Evolutionary conservation across 2,113 vertebrate species (phyloP).

Genomic region (Loxodonta africana): DNA sequence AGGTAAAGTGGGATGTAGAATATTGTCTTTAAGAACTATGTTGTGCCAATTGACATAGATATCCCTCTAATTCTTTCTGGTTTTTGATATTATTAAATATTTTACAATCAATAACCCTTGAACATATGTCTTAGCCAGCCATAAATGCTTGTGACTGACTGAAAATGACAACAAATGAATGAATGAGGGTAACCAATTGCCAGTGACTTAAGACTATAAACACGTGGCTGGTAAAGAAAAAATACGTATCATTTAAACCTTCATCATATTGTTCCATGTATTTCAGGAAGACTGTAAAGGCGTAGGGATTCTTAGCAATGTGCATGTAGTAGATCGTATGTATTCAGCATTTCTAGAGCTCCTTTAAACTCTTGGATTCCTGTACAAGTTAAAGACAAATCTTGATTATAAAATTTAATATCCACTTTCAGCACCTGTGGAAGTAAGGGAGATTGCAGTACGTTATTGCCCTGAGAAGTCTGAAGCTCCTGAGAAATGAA

Average conservation of each 20-base stretch:
- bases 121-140: not conserved
- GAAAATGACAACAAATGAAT: not conserved
- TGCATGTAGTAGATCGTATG: not conserved
- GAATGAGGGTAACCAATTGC: not conserved
- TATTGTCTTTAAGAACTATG: too few relatives aligned
- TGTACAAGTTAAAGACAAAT: not conserved
- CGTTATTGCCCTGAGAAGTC: not conserved
- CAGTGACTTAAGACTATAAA: not conserved
- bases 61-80: not conserved
- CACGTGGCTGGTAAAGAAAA: not conserved
- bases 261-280: not conserved
- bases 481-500: slow-evolving; percentile 22
- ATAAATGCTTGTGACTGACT: slow-evolving; percentile 23
- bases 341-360: not conserved
- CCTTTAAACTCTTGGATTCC: not conserved
- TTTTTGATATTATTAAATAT: slow-evolving; percentile 23
- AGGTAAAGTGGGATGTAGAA: too few relatives aligned
- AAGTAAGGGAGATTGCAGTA: not conserved
- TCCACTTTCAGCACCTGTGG: not conserved
- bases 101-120: not conserved
- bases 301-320: not conserved
- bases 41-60: too few relatives aligned
- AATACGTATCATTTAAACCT: not conserved
- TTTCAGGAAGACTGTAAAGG: not conserved
- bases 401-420: slow-evolving; percentile 32